Evolutionary conservation across 2,113 vertebrate species (phyloP), one percentile per base, ranked within the genome.

Genomic region (Taurulus bubalis): DNA sequence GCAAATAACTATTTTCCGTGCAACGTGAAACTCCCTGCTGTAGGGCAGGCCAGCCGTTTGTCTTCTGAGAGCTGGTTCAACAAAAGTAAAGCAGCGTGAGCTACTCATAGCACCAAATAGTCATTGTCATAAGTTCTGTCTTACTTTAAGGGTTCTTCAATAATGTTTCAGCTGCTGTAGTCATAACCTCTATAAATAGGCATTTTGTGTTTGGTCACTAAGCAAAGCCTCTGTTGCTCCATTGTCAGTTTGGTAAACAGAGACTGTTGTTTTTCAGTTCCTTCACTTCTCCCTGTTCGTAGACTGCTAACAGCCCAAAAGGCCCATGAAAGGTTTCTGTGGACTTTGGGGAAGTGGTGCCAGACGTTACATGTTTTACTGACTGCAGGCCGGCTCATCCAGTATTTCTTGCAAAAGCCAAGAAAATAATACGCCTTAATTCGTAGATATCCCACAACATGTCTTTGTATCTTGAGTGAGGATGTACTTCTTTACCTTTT

Each of bases 1-100:
- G 42, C 73, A 40, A 80, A 64, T 26, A 53, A 30, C 49, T 49
- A 30, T 51, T 75, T 75, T 75, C 36, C 24, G 6, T 74, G 32
- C 1, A 66, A 65, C 1, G 22, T 24, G 30, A 24, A 58, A 47
- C 56, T 75, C 76, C 18, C n/a, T 59, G n/a, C 32, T 45, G 68
- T 36, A 45, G 53, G 62, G 20, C 47, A 47, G 45, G 42, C 45
- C 45, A 49, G 20, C 47, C 16, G 2, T 16, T 5, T 18, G 6
- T 18, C 18, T 49, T 20, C 18, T 20, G 5, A 49, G 47, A 49
- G 47, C 16, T 49, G 3, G 8, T 51, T 51, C 20, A 18, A 16
- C 47, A 8, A 51, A 51, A 22, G 6, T 20, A 8, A 22, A 20
- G 20, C 22, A 51, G 18, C 4, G 47, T 8, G 47, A 51, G 6